These are phyloP conservation scores for Ceratosolen solmsi DNA, from an alignment of 1,140 invertebrate species.

Conservation along the genomic window DNA sequence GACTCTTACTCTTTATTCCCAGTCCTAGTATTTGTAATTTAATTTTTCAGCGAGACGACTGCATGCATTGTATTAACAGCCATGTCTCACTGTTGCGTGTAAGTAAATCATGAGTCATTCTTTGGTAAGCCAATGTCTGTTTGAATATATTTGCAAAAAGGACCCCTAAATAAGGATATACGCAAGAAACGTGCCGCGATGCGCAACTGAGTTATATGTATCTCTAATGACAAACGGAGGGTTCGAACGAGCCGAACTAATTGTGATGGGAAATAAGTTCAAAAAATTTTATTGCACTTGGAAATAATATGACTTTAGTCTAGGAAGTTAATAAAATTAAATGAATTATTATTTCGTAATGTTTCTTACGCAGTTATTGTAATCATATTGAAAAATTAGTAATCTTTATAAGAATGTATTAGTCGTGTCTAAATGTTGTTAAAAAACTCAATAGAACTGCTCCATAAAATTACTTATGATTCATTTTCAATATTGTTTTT, in stretches of 20 bases:
- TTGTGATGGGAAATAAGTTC: neutral
- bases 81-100: neutral
- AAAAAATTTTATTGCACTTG: neutral
- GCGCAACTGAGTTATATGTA: neutral
- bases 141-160: constrained; percentile 27
- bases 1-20: neutral
- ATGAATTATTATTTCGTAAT: neutral
- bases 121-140: neutral
- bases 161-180: constrained; percentile 25
- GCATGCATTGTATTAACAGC: constrained; percentile 15
- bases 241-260: neutral
- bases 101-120: constrained; percentile 15
- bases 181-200: neutral
- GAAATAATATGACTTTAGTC: neutral
- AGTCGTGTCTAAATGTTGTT: too few relatives aligned
- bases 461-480: too few relatives aligned
- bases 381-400: too few relatives aligned
- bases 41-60: constrained; percentile 50
- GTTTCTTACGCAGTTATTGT: too few relatives aligned
- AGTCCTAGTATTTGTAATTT: constrained; percentile 58
- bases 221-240: neutral
- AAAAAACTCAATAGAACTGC: too few relatives aligned
- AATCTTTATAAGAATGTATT: too few relatives aligned
- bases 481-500: neutral
- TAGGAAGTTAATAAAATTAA: neutral